Conservation (phyloP, 2,888 invertebrate species). For the Malacosoma neustria region DNA sequence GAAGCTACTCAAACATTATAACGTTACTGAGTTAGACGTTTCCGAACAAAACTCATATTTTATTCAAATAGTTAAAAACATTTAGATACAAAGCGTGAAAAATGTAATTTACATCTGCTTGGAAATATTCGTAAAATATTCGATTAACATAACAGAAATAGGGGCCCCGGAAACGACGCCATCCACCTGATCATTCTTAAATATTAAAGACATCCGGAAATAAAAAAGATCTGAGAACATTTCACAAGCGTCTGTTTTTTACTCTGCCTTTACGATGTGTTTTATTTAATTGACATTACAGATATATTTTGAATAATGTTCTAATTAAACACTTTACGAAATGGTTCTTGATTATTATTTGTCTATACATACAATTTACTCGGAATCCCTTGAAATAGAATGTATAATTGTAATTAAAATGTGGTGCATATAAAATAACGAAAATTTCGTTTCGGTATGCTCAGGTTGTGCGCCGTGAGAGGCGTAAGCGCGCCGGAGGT, state of each 20-base stretch:
- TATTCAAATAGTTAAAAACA: too few relatives aligned
- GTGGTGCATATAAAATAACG: too few relatives aligned
- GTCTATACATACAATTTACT: too few relatives aligned
- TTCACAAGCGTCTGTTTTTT: conserved; percentile 1
- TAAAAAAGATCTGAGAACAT: neutral
- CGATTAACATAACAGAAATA: neutral
- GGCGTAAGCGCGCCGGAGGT: conserved; percentile 49
- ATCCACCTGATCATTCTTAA: neutral
- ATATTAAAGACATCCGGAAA: neutral
- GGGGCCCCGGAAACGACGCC: neutral
- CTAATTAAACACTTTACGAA: too few relatives aligned
- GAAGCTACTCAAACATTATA: too few relatives aligned
- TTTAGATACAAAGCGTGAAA: neutral
- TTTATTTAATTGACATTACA: too few relatives aligned
- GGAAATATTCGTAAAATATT: neutral
- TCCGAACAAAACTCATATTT: too few relatives aligned
- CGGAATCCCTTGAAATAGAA: too few relatives aligned
- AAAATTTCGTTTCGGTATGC: neutral
- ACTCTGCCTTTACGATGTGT: neutral
- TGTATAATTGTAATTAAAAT: too few relatives aligned
- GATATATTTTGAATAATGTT: too few relatives aligned
- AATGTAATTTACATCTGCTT: neutral
- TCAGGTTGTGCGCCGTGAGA: conserved; percentile 11
- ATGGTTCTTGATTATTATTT: too few relatives aligned
- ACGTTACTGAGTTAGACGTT: too few relatives aligned